Percentiles rank a stretch among this genome's conserved stretches.
phyloP scores from a whole-genome alignment of 2,888 invertebrate species.

The Eupelmus urozonus region DNA sequence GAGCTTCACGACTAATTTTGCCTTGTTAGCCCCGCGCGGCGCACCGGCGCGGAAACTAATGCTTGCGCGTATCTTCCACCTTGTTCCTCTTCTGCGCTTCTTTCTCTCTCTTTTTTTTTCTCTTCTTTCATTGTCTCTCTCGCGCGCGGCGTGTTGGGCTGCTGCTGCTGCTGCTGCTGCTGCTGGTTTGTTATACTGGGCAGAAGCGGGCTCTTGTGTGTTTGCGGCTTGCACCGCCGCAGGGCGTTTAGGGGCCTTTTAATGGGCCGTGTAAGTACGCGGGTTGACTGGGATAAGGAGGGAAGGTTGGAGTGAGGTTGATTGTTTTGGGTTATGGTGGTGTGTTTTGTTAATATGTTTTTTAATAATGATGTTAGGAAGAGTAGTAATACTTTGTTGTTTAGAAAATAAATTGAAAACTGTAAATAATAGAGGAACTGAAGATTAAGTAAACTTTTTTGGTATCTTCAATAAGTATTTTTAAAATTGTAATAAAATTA shows the following conservation, averaged over 20 bases:
- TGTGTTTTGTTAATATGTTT: no score
- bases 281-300: no score
- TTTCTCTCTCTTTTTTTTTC: conserved; percentile 4
- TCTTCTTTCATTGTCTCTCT: background rate
- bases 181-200: no score
- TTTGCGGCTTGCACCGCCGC: background rate
- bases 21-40: conserved; percentile 67
- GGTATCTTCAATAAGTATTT: no score
- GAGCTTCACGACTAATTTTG: conserved; percentile 70
- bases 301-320: no score
- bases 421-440: no score
- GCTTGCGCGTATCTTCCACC: conserved; percentile 28
- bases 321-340: no score
- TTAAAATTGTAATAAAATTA: no score
- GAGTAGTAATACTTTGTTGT: no score
- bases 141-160: background rate
- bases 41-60: conserved; percentile 58
- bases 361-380: no score
- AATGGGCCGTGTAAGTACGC: background rate
- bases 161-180: background rate
- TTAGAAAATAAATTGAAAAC: no score
- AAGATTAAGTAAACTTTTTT: no score
- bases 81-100: background rate
- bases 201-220: background rate
- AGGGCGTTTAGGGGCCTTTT: background rate